Conservation (phyloP, 2,113 vertebrate genomes). For the Antechinus flavipes region DNA sequence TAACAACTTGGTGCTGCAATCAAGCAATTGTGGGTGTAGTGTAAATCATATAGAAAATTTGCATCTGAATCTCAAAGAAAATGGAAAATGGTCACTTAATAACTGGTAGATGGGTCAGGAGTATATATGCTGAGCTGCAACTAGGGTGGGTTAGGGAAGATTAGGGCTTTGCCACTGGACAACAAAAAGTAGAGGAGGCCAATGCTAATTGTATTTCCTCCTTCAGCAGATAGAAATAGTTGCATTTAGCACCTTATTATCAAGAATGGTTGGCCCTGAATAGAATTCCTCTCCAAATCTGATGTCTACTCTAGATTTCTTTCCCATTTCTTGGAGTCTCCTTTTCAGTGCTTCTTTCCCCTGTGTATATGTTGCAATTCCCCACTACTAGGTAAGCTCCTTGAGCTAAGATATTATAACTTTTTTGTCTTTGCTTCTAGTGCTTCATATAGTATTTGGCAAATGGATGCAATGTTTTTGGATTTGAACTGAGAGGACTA, state of each 20-base stretch:
- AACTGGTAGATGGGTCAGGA: not conserved
- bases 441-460: too few species aligned
- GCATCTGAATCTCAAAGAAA: not conserved
- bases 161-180: not conserved
- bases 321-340: not conserved
- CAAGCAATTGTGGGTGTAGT: not conserved
- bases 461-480: too few species aligned
- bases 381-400: too few species aligned
- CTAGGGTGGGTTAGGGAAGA: not conserved
- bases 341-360: not conserved
- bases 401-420: too few species aligned
- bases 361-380: too few species aligned
- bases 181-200: not conserved
- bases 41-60: not conserved
- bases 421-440: not conserved
- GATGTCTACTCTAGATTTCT: not conserved
- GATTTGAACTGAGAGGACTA: too few species aligned
- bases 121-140: not conserved
- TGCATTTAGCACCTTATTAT: not conserved
- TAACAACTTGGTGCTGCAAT: not conserved
- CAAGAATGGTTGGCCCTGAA: not conserved
- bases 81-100: not conserved
- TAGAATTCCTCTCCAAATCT: not conserved
- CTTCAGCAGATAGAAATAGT: not conserved
- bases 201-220: not conserved